Conservation (phyloP, 2,888 invertebrate species). For the Megamerina dolium region DNA sequence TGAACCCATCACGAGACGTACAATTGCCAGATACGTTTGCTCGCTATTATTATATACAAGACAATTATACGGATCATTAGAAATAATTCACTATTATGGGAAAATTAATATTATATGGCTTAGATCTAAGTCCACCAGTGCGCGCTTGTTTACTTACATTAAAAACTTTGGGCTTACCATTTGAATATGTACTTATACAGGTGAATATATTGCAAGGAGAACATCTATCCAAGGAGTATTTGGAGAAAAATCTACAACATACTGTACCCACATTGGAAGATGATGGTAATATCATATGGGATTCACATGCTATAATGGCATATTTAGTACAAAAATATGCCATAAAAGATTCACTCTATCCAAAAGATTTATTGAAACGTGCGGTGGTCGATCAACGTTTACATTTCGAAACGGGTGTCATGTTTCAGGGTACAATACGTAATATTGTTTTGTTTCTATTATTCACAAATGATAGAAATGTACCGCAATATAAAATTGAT, state of each 20-base stretch:
- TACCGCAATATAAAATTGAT: slow-evolving; percentile 30
- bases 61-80: no score
- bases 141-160: slow-evolving; percentile 57
- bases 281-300: no score
- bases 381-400: slow-evolving; percentile 45
- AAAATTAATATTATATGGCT: slow-evolving; percentile 30
- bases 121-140: slow-evolving; percentile 54
- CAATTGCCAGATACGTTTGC: no score
- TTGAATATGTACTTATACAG: slow-evolving; percentile 27
- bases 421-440: slow-evolving; percentile 36
- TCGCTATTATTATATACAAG: no score
- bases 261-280: slow-evolving; percentile 39
- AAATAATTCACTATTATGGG: slow-evolving; percentile 14
- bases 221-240: slow-evolving; percentile 26
- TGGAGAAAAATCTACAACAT: slow-evolving; percentile 40
- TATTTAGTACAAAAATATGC: slow-evolving; percentile 37
- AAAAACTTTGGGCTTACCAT: slow-evolving; percentile 56
- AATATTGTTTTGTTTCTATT: slow-evolving; percentile 32
- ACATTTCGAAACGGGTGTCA: slow-evolving; percentile 42
- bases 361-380: slow-evolving; percentile 32
- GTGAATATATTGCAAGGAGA: slow-evolving; percentile 35
- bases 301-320: slow-evolving; percentile 41
- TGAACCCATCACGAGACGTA: no score
- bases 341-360: slow-evolving; percentile 31
- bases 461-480: slow-evolving; percentile 22